Percentiles rank a stretch among this genome's conserved stretches.
Conservation (phyloP, 2,888 invertebrate species). For the Phaonia tiefii region DNA sequence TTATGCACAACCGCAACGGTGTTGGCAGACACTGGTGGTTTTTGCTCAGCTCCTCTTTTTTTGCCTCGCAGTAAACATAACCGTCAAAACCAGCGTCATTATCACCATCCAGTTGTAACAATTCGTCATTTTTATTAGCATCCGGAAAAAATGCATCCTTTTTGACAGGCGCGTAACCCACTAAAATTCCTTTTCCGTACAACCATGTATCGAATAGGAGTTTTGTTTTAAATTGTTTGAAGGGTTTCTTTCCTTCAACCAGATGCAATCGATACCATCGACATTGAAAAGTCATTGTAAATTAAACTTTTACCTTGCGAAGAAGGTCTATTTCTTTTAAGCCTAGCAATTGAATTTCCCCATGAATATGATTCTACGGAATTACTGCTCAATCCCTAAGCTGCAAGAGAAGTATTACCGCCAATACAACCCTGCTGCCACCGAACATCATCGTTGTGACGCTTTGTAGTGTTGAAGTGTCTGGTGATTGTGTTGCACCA, state of each 20-base stretch:
- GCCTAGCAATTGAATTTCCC: slow-evolving; percentile 46
- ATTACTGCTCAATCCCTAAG: slow-evolving; percentile 50
- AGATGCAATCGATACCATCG: background rate
- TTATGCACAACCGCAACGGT: background rate
- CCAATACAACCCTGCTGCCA: background rate
- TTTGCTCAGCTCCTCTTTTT: slow-evolving; percentile 11
- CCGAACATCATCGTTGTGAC: background rate
- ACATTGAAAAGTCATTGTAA: no score
- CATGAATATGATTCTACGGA: slow-evolving; percentile 53
- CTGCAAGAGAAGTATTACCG: slow-evolving; percentile 4
- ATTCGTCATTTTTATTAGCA: slow-evolving; percentile 26
- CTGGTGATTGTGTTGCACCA: slow-evolving; percentile 13
- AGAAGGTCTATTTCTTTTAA: slow-evolving; percentile 54
- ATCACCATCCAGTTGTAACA: slow-evolving; percentile 4
- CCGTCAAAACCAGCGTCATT: slow-evolving; percentile 22
- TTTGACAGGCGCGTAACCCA: slow-evolving; percentile 18
- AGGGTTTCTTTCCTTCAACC: background rate
- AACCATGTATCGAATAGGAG: background rate
- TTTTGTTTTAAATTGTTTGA: slow-evolving; percentile 53
- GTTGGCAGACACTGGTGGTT: slow-evolving; percentile 32
- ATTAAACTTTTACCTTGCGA: slow-evolving; percentile 53
- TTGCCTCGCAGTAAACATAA: slow-evolving; percentile 16
- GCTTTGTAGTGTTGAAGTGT: slow-evolving; percentile 31
- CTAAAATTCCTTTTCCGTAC: background rate
- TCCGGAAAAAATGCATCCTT: slow-evolving; percentile 57